These are phyloP conservation scores for Drosophila bocki DNA, from an alignment of 1,140 invertebrate genomes.

Conservation along the genomic window DNA sequence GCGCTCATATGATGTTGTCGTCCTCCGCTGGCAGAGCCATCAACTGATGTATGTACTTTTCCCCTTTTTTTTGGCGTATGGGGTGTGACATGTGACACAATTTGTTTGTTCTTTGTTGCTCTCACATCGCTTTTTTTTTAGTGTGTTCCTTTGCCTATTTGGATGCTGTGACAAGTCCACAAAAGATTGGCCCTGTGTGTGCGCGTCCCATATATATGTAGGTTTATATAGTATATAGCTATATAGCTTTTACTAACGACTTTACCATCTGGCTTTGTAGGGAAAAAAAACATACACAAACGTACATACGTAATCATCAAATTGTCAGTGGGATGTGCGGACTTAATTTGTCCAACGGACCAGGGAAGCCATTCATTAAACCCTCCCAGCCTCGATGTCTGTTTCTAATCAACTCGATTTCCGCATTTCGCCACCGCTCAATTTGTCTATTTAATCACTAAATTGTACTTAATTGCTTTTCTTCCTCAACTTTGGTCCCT, in stretches of 20 bases:
- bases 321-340: conserved; percentile 40
- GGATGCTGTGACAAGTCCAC: conserved; percentile 51
- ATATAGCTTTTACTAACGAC: conserved; percentile 32
- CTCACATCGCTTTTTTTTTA: conserved; percentile 32
- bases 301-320: conserved; percentile 29
- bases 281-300: conserved; percentile 6
- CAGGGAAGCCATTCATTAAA: conserved; percentile 33
- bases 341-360: conserved; percentile 43
- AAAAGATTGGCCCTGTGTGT: conserved; percentile 24
- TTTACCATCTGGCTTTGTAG: conserved; percentile 32
- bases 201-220: background rate
- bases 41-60: conserved; percentile 54
- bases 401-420: conserved; percentile 51
- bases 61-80: conserved; percentile 44
- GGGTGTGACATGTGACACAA: conserved; percentile 64
- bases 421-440: conserved; percentile 34
- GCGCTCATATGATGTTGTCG: conserved; percentile 25
- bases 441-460: conserved; percentile 33
- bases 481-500: conserved; percentile 5
- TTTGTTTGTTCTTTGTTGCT: conserved; percentile 56
- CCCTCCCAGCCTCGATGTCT: conserved; percentile 12
- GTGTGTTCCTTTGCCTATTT: conserved; percentile 51
- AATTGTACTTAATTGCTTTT: conserved; percentile 38
- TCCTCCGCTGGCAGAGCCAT: conserved; percentile 40
- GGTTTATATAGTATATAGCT: conserved; percentile 9